Conservation (phyloP, 2,888 invertebrate species). For the Drosophila neoperkinsi region DNA sequence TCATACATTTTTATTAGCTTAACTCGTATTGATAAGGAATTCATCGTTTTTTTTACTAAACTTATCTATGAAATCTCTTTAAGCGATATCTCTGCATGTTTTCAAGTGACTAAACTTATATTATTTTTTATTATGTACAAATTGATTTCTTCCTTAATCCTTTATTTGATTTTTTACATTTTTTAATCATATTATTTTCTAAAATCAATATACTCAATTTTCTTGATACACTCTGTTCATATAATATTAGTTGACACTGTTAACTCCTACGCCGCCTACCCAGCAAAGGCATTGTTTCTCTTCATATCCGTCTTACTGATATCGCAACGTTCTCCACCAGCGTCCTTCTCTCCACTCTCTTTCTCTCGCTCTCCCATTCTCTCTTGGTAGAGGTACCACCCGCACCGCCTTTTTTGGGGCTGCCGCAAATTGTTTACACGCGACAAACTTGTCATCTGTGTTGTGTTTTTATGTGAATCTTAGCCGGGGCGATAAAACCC, state of each 20-base stretch:
- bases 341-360: background rate
- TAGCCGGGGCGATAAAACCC: constrained; percentile 58
- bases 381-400: constrained; percentile 40
- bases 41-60: background rate
- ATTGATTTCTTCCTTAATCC: no score
- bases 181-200: background rate
- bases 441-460: constrained; percentile 76
- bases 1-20: background rate
- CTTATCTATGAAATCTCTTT: background rate
- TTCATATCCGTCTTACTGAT: constrained; percentile 64
- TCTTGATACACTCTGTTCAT: background rate
- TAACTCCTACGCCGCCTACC: constrained; percentile 41
- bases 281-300: constrained; percentile 49
- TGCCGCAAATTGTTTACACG: constrained; percentile 76
- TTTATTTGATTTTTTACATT: background rate
- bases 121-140: no score
- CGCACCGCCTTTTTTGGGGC: constrained; percentile 64
- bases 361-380: constrained; percentile 2
- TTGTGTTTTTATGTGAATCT: constrained; percentile 49
- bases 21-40: background rate
- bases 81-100: background rate
- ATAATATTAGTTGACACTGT: constrained; percentile 46
- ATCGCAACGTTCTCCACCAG: constrained; percentile 41
- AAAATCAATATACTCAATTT: background rate
- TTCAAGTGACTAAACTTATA: background rate